phyloP scores from a whole-genome alignment of 2,113 vertebrate genomes.

The Sylvietta virens region DNA sequence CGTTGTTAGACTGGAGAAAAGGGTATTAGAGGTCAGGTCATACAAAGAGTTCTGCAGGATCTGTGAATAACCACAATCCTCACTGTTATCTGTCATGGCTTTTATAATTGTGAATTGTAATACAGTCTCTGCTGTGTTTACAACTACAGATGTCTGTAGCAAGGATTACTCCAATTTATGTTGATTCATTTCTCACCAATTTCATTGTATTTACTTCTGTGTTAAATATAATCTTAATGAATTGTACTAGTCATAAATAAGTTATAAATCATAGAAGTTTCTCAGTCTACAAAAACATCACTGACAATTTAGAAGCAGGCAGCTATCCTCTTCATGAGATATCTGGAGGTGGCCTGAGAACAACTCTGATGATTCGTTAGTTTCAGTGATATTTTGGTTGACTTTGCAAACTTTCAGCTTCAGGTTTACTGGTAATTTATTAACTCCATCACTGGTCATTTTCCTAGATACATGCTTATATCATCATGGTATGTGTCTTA shows the following conservation, averaged over 20 bases:
- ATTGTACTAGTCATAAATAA: background rate
- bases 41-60: background rate
- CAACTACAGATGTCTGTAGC: background rate
- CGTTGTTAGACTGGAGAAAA: background rate
- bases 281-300: background rate
- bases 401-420: background rate
- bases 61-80: background rate
- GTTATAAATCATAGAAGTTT: background rate
- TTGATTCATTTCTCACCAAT: background rate
- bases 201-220: background rate
- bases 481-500: background rate
- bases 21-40: background rate
- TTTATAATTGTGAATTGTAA: background rate
- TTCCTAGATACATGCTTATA: background rate
- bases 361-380: background rate
- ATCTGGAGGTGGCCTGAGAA: background rate
- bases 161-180: background rate
- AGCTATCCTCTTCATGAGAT: background rate
- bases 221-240: background rate
- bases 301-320: background rate
- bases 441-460: background rate
- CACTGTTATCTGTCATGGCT: background rate
- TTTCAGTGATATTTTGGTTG: background rate
- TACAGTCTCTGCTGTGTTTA: background rate
- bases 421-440: background rate